Evolutionary conservation across 2,113 vertebrate species (phyloP), one percentile per base, ranked within the genome.

Genomic region (Pogona vitticeps): DNA sequence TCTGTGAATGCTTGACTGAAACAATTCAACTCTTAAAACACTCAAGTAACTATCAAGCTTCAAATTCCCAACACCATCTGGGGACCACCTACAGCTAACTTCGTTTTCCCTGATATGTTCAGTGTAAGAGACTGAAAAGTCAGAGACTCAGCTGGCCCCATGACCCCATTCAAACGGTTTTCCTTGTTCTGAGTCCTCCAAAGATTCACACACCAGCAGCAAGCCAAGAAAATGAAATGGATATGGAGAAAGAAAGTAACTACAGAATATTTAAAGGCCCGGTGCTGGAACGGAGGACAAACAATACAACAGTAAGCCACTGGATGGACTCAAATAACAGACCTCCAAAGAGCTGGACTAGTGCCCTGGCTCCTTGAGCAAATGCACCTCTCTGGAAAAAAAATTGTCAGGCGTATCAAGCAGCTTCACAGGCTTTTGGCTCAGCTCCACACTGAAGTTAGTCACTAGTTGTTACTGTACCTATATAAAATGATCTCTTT

Each of bases 41-140:
- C 88, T 92, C 88, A 92, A 91, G 82, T 6, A 91, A 89, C 65
- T 92, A 85, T 86, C 82, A 91, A 91, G 88, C 88, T 75, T 76
- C 92, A 94, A 88, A 94, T 93, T 89, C 92, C 88, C 88, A 92
- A 86, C 65, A 83, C 89, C 89, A 92, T 86, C 89, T 83, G 77
- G 88, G 80, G 92, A 93, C 52, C 88, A 90, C 86, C 82, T 77
- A 89, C 68, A 90, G 87, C 46, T 86, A 90, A 91, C 46, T 88
- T 61, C 85, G 91, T 85, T 86, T 93, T 87, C 70, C 77, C 75
- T 87, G 81, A 91, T 7, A 82, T 10, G 81, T 70, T 80, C 87
- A 82, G 83, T 81, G 42, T 59, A 84, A 88, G 88, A 85, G 89
- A 21, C 31, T 33, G 12, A 76, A 52, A 6, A 56, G 14, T 63